These are phyloP conservation scores for Sepiola atlantica DNA, from an alignment of 2,888 invertebrate genomes.

Conservation along the genomic window DNA sequence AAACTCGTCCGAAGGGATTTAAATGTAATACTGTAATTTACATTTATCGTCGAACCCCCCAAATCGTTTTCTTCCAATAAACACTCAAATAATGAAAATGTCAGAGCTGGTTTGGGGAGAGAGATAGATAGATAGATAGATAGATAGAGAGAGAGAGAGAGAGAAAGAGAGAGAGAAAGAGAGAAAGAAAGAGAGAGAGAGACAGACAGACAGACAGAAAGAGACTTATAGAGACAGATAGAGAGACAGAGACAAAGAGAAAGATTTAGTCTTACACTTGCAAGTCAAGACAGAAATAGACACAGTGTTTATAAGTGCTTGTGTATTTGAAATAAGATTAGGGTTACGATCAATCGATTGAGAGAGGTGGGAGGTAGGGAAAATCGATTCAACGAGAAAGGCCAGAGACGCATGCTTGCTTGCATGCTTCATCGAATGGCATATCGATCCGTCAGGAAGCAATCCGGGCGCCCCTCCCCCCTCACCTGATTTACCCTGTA, in stretches of 20 bases:
- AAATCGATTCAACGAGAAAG: neutral
- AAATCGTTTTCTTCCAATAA: no score
- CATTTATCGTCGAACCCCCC: no score
- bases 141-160: no score
- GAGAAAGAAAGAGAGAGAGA: neutral
- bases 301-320: neutral
- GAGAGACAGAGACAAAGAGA: no score
- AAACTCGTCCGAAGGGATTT: no score
- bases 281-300: neutral
- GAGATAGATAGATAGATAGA: neutral
- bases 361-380: neutral
- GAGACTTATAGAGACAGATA: no score
- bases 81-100: no score
- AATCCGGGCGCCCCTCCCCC: neutral
- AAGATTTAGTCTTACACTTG: neutral
- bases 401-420: conserved; percentile 8
- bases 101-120: no score
- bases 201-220: no score
- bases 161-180: no score
- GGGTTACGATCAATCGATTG: neutral
- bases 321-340: neutral
- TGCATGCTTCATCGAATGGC: neutral
- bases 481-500: no score
- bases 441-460: neutral
- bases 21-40: no score